Evolutionary conservation across 2,797 vertebrate species (phyloP).

Genomic region (Artibeus lituratus): DNA sequence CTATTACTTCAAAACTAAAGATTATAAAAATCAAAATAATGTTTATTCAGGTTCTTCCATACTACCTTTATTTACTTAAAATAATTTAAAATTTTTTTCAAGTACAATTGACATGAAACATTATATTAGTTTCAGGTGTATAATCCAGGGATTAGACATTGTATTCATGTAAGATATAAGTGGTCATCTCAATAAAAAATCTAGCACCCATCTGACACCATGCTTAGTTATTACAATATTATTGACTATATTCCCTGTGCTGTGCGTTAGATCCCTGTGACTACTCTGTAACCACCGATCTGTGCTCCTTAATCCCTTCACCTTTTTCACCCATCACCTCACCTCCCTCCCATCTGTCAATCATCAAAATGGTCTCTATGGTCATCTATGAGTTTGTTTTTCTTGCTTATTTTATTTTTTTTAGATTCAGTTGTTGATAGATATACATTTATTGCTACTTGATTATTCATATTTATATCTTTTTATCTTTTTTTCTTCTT

Average conservation of each 20-base stretch:
- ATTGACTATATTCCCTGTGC: not conserved
- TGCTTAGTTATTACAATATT: not conserved
- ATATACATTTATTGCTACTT: not conserved
- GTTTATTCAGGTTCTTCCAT: not conserved
- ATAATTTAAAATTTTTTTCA: not conserved
- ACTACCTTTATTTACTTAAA: not conserved
- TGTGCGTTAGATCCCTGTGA: not conserved
- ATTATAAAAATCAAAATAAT: not conserved
- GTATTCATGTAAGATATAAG: not conserved
- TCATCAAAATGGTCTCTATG: not conserved
- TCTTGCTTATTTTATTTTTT: not conserved
- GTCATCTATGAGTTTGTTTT: not conserved
- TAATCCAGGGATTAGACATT: not conserved
- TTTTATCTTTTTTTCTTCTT: not conserved
- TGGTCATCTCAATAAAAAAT: not conserved
- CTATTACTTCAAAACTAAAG: not conserved
- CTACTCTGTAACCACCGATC: not conserved
- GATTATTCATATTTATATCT: not conserved
- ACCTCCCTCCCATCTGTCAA: too few species aligned
- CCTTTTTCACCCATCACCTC: not conserved
- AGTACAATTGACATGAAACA: not conserved
- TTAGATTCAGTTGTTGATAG: not conserved
- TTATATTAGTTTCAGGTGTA: not conserved
- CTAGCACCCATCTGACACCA: not conserved
- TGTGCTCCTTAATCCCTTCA: not conserved